Evolutionary conservation across 2,113 vertebrate genomes (phyloP), one percentile per base, ranked within the genome.

Genomic region (Callospermophilus lateralis): DNA sequence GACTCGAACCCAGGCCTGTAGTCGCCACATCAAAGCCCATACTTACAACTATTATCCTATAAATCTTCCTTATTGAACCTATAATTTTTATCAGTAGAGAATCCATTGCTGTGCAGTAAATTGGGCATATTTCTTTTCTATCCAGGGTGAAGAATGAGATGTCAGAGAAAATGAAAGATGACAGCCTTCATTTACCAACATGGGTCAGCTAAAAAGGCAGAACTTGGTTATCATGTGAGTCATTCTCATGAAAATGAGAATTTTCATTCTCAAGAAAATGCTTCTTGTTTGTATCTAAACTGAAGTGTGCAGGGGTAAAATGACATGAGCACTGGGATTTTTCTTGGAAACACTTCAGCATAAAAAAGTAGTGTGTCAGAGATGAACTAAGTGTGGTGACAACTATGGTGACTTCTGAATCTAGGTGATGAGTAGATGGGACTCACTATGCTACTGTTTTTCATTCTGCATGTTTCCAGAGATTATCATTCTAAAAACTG

Each of bases 81-180:
- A 34, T 10, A 34, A 84, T 42, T 76, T 80, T 83, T 34, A 92
- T 53, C 72, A 96, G 67, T 81, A 55, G 17, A 2, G 22, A 94
- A 58, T 63, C 42, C 17, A 76, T 42, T 39, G 8, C 42, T 39
- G 39, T 15, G 61, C 32, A 32, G 55, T 37, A 55, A 87, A 92
- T 0, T 17, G 4, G 58, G n/a, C 12, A 39, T 37, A 72, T 26
- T 65, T 76, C 20, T 78, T 68, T 79, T 58, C 32, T 70, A 30
- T 65, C n/a, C 55, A 20, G 39, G 61, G 28, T 53, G 7, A 94
- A 73, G 37, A 79, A 48, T 48, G 22, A 88, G 83, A 89, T 51
- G 51, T 39, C 45, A 85, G 39, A 85, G 34, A 89, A 96, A 89
- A 84, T 19, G 4, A 65, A 87, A 91, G 70, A 67, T 85, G 37